phyloP scores from a whole-genome alignment of 1,140 invertebrate genomes.

The Tyrophagus putrescentiae region DNA sequence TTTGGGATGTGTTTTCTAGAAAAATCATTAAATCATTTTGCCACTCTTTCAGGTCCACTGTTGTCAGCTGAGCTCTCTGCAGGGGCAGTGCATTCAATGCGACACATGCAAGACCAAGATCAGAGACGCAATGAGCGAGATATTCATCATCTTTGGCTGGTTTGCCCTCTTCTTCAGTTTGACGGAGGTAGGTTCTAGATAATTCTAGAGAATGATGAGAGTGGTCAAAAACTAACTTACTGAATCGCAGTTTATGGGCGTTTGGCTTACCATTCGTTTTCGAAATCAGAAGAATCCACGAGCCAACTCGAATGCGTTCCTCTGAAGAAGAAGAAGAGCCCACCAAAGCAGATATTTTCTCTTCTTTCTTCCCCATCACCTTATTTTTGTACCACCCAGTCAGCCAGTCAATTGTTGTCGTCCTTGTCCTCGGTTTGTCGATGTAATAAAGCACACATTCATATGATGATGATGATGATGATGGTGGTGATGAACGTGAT shows the following conservation, averaged over 20 bases:
- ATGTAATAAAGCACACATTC: too few relatives aligned
- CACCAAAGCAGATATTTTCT: not conserved
- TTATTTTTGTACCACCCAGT: too few relatives aligned
- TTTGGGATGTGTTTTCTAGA: not conserved
- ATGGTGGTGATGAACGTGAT: too few relatives aligned
- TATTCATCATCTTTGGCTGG: conserved; percentile 75
- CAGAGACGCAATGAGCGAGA: conserved; percentile 60
- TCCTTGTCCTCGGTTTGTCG: too few relatives aligned
- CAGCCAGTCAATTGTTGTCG: too few relatives aligned
- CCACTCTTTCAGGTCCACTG: conserved; percentile 21
- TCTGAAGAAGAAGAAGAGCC: conserved; percentile 43
- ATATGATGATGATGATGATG: too few relatives aligned
- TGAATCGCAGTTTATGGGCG: conserved; percentile 75
- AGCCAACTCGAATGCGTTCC: conserved; percentile 87
- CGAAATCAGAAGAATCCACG: conserved; percentile 92
- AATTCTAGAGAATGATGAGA: not conserved
- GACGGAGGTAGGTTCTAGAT: conserved; percentile 61
- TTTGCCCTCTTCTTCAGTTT: conserved; percentile 92
- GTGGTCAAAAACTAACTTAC: conserved; percentile 14
- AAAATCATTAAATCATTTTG: not conserved
- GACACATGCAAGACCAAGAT: conserved; percentile 55
- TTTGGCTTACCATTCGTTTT: conserved; percentile 89
- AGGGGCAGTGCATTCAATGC: conserved; percentile 43
- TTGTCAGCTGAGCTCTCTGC: conserved; percentile 17
- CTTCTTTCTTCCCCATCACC: too few relatives aligned